Conservation (phyloP, 1,140 invertebrate genomes). For the Caenorhabditis brenneri region DNA sequence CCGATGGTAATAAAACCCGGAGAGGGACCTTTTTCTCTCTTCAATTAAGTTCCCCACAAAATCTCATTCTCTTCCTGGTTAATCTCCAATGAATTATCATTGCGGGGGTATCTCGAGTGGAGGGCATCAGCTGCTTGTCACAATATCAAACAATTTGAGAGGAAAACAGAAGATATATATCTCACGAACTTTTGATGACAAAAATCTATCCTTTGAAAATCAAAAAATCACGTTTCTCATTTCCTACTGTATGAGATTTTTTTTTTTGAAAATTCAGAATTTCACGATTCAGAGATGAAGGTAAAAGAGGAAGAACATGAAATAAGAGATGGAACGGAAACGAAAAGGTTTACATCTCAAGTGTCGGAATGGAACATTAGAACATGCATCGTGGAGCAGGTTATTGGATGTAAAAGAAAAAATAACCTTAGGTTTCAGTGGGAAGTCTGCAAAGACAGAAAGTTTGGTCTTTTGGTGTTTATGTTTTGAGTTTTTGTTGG, state of each 20-base stretch:
- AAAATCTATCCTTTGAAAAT: neutral
- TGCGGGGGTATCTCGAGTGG: neutral
- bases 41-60: neutral
- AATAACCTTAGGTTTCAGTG: neutral
- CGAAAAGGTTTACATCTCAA: slow-evolving; percentile 2
- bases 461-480: no score
- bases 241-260: no score
- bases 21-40: neutral
- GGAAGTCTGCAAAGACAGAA: no score
- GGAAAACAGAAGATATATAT: neutral
- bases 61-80: neutral
- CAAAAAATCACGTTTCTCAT: neutral
- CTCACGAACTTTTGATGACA: neutral
- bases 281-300: neutral
- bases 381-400: slow-evolving; percentile 34
- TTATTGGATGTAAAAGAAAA: neutral
- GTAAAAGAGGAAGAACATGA: neutral
- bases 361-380: slow-evolving; percentile 35
- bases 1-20: neutral
- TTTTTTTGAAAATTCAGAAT: neutral
- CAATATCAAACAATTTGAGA: neutral
- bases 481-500: no score
- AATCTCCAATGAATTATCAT: neutral
- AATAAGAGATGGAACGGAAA: slow-evolving; percentile 6
- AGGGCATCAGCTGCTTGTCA: slow-evolving; percentile 17